Evolutionary conservation across 2,113 vertebrate genomes (phyloP).

Genomic region (Balaenoptera acutorostrata): DNA sequence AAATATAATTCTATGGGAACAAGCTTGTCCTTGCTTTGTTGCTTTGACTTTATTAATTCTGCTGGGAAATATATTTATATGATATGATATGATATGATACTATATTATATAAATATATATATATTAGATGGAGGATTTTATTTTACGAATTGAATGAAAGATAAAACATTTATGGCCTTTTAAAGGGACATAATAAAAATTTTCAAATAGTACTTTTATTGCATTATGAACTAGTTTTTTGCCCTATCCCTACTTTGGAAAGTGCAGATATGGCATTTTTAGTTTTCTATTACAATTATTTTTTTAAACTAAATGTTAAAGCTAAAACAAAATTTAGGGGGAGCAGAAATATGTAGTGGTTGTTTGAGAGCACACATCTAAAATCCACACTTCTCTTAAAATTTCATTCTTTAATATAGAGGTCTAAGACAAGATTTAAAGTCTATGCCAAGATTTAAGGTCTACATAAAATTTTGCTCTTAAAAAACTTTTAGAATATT

Average conservation of each 20-base stretch:
- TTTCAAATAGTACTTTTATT: conserved; percentile 19
- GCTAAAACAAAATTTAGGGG: not conserved
- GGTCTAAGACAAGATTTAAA: not conserved
- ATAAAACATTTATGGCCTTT: conserved; percentile 1
- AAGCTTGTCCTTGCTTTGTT: not conserved
- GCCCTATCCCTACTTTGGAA: not conserved
- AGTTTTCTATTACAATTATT: not conserved
- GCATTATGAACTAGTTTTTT: not conserved
- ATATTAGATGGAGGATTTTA: not conserved
- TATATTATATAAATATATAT: not conserved
- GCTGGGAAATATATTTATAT: conserved; percentile 7
- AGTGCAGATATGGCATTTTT: not conserved
- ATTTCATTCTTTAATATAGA: conserved; percentile 12
- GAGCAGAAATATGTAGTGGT: not conserved
- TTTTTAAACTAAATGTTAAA: not conserved
- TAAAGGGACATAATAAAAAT: not conserved
- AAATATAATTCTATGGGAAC: conserved; percentile 1
- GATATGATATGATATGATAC: not conserved
- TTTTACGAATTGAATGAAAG: conserved; percentile 28
- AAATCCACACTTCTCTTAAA: not conserved
- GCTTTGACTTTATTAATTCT: conserved; percentile 28
- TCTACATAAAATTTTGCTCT: not conserved
- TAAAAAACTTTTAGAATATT: not conserved
- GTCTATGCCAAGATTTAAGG: not conserved
- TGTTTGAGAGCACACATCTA: not conserved